Base-by-base conservation (phyloP, 2,888 invertebrate genomes). In the Odontomyia ornata region DNA sequence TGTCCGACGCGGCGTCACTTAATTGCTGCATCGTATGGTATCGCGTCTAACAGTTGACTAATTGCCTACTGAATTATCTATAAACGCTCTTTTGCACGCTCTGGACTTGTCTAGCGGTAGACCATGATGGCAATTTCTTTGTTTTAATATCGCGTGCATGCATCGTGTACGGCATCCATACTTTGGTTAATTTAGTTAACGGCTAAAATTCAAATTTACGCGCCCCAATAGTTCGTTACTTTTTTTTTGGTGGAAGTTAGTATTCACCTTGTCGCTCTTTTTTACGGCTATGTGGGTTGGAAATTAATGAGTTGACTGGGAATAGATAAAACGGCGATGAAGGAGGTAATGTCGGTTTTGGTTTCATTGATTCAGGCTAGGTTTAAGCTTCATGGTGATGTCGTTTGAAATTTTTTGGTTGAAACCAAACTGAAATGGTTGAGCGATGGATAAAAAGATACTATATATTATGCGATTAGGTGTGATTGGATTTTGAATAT, bases 221-320 rank as follows among this genome's bases (percentile, higher is more conserved):
- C 65, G 30, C 28, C 11, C 64, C 65, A 65, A 65, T 43, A 30
- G 15, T 65, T 9, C 36, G n/a, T 11, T 21, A 21, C 3, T 60
- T 60, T 60, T 60, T 23, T 60, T 43, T 65, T 1, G 25, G 25
- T 27, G n/a, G n/a, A n/a, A n/a, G 25, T 60, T 52, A n/a, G 23
- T 36, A 65, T 11, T 43, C 65, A 65, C 65, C 65, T 65, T 65
- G 65, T 65, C 65, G 36, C 9, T 36, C 36, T 36, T 65, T 65
- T 65, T 9, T 43, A 65, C 65, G 65, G 65, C 65, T 18, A 65
- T 65, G 65, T 65, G 65, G 65, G 65, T 43, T 65, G 65, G 18
- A 65, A 65, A 30, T 65, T 65, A 65, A 65, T 65, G 65, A 65
- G 65, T 1, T 2, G 27, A 18, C 5, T 52, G 60, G 60, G 9